Conservation (phyloP, 2,113 vertebrate species). For the Phyllostomus discolor region DNA sequence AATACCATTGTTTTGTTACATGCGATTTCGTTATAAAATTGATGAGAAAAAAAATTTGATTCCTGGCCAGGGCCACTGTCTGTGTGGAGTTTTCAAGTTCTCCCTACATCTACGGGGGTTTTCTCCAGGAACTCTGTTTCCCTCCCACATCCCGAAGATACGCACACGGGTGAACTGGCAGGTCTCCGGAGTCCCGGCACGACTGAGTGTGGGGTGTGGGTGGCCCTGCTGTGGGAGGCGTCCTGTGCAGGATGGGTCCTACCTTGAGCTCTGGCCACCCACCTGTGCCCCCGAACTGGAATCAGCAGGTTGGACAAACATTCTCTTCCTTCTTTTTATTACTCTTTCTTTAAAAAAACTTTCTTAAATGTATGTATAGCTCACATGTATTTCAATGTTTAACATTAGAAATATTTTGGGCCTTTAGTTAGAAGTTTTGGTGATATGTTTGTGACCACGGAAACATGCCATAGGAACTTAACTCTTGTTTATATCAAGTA, state of each 20-base stretch:
- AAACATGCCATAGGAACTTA: no score
- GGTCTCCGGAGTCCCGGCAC: background rate
- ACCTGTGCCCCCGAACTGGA: no score
- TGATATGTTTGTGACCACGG: background rate
- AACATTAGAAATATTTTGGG: background rate
- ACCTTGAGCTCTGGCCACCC: background rate
- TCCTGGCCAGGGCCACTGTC: background rate
- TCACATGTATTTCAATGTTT: background rate
- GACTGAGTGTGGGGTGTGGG: background rate
- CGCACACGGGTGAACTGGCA: background rate
- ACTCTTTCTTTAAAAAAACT: no score
- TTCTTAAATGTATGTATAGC: background rate
- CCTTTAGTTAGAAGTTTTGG: background rate
- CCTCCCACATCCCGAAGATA: background rate
- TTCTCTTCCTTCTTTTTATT: no score
- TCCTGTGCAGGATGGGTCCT: background rate
- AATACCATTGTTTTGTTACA: background rate
- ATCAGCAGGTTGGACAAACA: no score
- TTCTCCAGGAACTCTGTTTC: background rate
- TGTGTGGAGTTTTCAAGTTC: no score
- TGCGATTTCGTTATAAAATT: background rate
- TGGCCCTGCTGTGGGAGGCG: background rate
- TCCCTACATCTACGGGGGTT: rapidly evolving
- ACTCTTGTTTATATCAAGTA: no score
- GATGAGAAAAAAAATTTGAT: background rate